Percentiles rank a stretch among this genome's conserved stretches.
Conservation (phyloP, 2,113 vertebrate genomes). For the Campylorhamphus procurvoides region DNA sequence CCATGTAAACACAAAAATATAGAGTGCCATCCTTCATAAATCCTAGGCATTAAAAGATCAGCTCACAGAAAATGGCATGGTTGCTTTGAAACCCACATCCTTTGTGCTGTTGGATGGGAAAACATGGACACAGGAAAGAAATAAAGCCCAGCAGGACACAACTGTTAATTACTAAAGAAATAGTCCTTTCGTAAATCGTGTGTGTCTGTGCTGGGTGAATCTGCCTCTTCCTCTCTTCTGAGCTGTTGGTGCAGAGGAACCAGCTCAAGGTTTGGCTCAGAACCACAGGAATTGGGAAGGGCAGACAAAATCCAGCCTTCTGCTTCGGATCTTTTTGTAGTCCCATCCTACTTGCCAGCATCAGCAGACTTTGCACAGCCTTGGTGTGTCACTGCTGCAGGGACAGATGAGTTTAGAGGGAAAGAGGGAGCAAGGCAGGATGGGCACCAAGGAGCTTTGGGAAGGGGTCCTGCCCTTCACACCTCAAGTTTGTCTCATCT, state of each 20-base stretch:
- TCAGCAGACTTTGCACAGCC: background rate
- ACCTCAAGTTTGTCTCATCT: background rate
- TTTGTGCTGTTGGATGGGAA: background rate
- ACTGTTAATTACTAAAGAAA: background rate
- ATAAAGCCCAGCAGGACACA: background rate
- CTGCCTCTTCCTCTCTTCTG: background rate
- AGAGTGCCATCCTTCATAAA: slow-evolving; percentile 18
- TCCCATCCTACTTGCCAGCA: background rate
- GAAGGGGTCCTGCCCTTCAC: background rate
- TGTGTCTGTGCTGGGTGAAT: rapidly evolving
- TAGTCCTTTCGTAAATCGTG: background rate
- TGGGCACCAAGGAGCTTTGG: background rate
- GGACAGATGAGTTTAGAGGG: background rate
- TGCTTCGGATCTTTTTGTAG: background rate
- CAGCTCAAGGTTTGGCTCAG: background rate
- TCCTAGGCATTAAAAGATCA: slow-evolving; percentile 29
- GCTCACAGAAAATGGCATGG: background rate
- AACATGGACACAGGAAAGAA: background rate
- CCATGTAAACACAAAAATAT: slow-evolving; percentile 35
- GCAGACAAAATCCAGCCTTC: rapidly evolving
- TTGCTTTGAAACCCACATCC: background rate
- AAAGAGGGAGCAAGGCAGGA: background rate
- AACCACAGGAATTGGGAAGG: background rate
- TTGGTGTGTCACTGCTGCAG: background rate
- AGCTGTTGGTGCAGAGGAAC: background rate